A percentile compares a stretch with the other conserved stretches of the same genome.
Conservation (phyloP, 2,113 vertebrate genomes). For the Pollimyrus isidori region DNA sequence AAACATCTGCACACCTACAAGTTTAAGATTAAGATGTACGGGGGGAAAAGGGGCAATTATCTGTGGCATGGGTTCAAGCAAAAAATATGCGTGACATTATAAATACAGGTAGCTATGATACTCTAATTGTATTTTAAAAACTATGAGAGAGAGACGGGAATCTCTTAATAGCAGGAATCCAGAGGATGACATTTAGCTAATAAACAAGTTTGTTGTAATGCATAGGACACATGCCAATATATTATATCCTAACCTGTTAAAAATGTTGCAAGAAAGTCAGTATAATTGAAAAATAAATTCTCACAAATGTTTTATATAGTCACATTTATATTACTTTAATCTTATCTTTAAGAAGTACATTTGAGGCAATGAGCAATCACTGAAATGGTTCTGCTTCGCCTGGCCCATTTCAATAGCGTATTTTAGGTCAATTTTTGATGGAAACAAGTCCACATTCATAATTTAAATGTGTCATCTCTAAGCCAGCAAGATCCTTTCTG, state of each 20-base stretch:
- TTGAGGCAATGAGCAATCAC: neutral
- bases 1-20: neutral
- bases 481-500: conserved; percentile 33
- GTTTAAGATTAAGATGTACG: neutral
- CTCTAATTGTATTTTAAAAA: neutral
- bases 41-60: neutral
- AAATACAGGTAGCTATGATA: neutral
- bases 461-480: conserved; percentile 42
- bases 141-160: neutral
- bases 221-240: neutral
- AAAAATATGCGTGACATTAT: neutral
- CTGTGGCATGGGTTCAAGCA: neutral
- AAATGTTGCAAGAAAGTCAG: neutral
- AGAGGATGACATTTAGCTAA: neutral
- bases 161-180: neutral
- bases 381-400: conserved; percentile 32
- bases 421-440: conserved; percentile 45
- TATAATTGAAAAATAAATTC: neutral
- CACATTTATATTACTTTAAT: neutral
- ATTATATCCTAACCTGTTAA: neutral
- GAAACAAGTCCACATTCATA: conserved; percentile 37
- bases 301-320: neutral
- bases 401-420: conserved; percentile 28
- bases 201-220: neutral
- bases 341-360: neutral